Base-by-base conservation (phyloP, 2,113 vertebrate genomes). In the Muscicapa adusta region DNA sequence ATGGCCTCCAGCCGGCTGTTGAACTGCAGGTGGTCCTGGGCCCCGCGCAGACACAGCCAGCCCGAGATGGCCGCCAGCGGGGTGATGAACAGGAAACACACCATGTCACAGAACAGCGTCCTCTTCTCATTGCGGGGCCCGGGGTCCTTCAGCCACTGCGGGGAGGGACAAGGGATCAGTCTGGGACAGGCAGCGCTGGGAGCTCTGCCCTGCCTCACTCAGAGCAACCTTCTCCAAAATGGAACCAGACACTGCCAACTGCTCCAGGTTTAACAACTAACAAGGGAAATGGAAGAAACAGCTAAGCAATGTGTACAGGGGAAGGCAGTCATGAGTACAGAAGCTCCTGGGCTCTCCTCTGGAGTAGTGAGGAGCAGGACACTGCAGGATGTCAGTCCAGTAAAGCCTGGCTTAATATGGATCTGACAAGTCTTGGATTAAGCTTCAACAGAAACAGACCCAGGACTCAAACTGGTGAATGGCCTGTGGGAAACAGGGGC, bases 21-120 rank as follows among this genome's bases (percentile, higher is more conserved):
- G 93, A 99, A 98, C 85, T 99, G 98, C 62, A 99, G 91, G 73
- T 99, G 99, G 94, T 99, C 99, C 96, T 99, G 99, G 84, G 99
- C 99, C 2, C 99, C 99, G 0, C 98, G 97, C 71, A 99, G 98
- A 67, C 99, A 99, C 91, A 99, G 98, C 99, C 99, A 99, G 95
- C 99, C 99, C 0, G 99, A 99, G 96, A 99, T 98, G 11, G 99
- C 99, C 0, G 99, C 99, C 76, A 99, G 97, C 0, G 99, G 99
- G 0, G 99, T 99, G 91, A 99, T 99, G 95, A 99, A 99, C 72
- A 99, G 97, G 94, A 99, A 99, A 95, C 99, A 99, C 77, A 99
- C 98, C 98, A 99, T 98, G 98, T 99, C 99, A 2, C 99, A 99
- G 97, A 99, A 99, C 20, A 99, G 98, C 0, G 99, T 99, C 91